These are phyloP conservation scores for Holothuria leucospilota DNA, from an alignment of 53 echinoderm and acorn worm genomes.

Conservation along the genomic window DNA sequence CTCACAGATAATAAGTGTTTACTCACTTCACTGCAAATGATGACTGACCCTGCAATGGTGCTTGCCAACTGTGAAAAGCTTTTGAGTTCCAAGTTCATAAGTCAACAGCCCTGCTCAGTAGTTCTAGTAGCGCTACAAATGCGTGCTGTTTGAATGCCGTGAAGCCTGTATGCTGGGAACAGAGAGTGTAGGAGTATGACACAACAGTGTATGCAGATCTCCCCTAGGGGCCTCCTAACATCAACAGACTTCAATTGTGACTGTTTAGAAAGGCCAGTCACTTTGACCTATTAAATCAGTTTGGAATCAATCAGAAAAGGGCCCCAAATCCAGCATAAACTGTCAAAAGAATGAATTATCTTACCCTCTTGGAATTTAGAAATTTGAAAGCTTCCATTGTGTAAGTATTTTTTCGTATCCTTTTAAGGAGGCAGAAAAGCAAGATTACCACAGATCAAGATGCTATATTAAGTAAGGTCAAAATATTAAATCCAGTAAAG, in stretches of 20 bases:
- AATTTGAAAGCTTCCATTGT: neutral
- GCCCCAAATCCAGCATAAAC: neutral
- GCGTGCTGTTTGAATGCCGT: no score
- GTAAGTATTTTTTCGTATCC: no score
- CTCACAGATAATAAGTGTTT: neutral
- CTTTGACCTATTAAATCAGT: slow-evolving; percentile 40
- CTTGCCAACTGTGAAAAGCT: slow-evolving; percentile 23
- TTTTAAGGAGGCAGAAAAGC: no score
- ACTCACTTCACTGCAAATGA: slow-evolving; percentile 9
- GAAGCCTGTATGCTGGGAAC: no score
- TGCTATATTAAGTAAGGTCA: no score
- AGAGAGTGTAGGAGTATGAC: no score
- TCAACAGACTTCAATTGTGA: no score
- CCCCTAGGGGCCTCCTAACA: no score
- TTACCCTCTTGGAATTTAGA: slow-evolving; percentile 15
- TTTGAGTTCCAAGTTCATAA: slow-evolving; percentile 29
- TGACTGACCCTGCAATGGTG: neutral
- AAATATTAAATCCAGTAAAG: no score
- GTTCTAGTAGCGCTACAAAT: no score
- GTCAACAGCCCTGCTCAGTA: slow-evolving; percentile 1
- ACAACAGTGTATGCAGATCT: no score
- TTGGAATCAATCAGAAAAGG: slow-evolving; percentile 4
- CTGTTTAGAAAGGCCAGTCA: neutral
- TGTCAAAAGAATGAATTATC: neutral
- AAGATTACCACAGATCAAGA: no score